Percentiles rank a stretch among this genome's conserved stretches.
Evolutionary conservation across 2,888 invertebrate genomes (phyloP).

Genomic region (Autographa pulchrina): DNA sequence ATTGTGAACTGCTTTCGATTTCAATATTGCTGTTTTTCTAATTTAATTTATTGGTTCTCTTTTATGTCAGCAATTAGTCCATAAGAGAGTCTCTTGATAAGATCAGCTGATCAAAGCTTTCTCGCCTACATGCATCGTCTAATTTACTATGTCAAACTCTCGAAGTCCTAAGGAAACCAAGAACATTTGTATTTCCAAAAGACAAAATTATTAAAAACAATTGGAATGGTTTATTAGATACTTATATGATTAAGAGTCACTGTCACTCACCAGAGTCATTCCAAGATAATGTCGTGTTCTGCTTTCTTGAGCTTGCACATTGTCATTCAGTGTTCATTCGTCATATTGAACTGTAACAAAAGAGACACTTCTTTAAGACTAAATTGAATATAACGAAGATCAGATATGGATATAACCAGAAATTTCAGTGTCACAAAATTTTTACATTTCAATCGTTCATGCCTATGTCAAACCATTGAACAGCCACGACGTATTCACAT

Average conservation of each 20-base stretch:
- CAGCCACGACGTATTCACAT: constrained; percentile 35
- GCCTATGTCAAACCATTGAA: constrained; percentile 13
- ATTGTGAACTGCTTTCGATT: neutral
- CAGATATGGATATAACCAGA: no score
- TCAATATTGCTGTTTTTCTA: neutral
- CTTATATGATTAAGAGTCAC: constrained; percentile 1
- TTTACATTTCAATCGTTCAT: constrained; percentile 14
- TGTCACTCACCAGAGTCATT: constrained; percentile 53
- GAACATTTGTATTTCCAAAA: no score
- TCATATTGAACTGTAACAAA: constrained; percentile 77
- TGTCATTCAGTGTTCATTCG: constrained; percentile 54
- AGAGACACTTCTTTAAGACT: constrained; percentile 2
- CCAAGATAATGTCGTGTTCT: constrained; percentile 41
- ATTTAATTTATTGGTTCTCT: neutral
- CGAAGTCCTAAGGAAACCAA: no score
- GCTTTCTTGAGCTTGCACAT: constrained; percentile 68
- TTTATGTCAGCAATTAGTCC: neutral
- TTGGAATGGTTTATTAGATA: neutral
- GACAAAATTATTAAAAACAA: neutral
- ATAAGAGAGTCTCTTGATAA: neutral
- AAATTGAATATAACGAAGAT: neutral
- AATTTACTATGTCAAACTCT: neutral
- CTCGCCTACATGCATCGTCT: neutral
- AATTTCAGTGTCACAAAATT: no score
- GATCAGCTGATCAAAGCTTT: neutral